Evolutionary conservation across 2,888 invertebrate species (phyloP).

Genomic region (Pheosia tremula): DNA sequence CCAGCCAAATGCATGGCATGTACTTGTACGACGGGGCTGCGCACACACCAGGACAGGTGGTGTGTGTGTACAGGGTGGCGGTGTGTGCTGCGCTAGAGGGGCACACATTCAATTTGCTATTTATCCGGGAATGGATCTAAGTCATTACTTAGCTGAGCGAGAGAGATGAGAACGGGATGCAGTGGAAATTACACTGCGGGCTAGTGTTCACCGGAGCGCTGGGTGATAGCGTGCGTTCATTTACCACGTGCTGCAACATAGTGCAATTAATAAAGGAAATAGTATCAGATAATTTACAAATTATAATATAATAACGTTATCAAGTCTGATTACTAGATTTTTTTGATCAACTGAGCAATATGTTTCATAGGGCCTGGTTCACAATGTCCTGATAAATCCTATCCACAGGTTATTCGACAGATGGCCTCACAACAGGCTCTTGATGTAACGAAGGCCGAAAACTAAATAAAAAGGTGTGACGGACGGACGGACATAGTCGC

Average conservation of each 20-base stretch:
- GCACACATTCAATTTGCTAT: conserved; percentile 83
- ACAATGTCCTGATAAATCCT: too few species aligned
- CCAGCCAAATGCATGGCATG: conserved; percentile 4
- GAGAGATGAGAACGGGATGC: conserved; percentile 77
- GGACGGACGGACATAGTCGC: too few species aligned
- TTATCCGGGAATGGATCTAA: conserved; percentile 84
- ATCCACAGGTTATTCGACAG: too few species aligned
- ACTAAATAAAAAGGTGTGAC: too few species aligned
- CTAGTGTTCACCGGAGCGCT: conserved; percentile 56
- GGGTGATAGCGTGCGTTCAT: conserved; percentile 33
- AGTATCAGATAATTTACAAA: too few species aligned
- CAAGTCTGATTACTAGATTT: too few species aligned
- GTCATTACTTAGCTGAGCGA: conserved; percentile 84
- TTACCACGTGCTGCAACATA: conserved; percentile 21
- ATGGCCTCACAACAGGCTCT: too few species aligned
- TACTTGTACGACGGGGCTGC: conserved; percentile 13
- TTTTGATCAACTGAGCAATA: too few species aligned
- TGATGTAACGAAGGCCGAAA: too few species aligned
- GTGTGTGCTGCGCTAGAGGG: conserved; percentile 50
- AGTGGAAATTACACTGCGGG: conserved; percentile 76
- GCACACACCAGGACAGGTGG: conserved; percentile 33
- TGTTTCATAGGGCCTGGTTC: too few species aligned
- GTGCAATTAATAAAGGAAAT: background rate
- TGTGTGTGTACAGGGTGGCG: conserved; percentile 40
- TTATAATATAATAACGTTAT: too few species aligned